Conservation (phyloP, 2,797 vertebrate species). For the Avahi laniger region DNA sequence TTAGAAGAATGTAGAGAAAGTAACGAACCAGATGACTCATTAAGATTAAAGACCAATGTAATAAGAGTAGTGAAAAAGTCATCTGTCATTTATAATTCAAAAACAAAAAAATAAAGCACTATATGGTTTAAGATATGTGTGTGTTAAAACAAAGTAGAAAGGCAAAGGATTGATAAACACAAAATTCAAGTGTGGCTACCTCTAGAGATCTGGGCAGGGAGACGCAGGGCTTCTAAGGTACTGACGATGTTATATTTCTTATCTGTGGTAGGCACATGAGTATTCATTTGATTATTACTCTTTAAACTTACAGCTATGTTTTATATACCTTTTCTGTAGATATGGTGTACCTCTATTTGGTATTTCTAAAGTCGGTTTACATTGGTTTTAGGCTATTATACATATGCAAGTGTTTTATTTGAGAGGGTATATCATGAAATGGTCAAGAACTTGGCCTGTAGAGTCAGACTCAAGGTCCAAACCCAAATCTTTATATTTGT, state of each 20-base stretch:
- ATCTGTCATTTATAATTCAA: background rate
- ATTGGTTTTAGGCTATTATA: background rate
- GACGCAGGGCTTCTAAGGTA: background rate
- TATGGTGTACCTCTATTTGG: background rate
- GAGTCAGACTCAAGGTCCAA: background rate
- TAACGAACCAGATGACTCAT: background rate
- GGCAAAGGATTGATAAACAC: background rate
- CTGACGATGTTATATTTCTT: background rate
- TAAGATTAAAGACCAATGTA: background rate
- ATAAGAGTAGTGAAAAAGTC: background rate
- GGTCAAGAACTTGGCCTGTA: background rate
- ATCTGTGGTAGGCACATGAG: background rate
- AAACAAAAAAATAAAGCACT: background rate
- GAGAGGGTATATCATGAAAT: background rate
- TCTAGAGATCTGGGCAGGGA: background rate
- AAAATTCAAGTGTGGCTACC: background rate
- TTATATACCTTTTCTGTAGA: background rate
- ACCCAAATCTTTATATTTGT: background rate
- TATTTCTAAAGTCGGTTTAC: background rate
- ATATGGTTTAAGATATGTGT: background rate
- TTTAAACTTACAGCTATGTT: background rate
- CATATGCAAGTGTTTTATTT: background rate
- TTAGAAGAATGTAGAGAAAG: background rate
- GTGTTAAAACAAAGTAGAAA: background rate
- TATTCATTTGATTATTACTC: background rate